Percentiles rank a stretch among this genome's conserved stretches.
Conservation (phyloP, 1,140 invertebrate genomes). For the Ostrea edulis region DNA sequence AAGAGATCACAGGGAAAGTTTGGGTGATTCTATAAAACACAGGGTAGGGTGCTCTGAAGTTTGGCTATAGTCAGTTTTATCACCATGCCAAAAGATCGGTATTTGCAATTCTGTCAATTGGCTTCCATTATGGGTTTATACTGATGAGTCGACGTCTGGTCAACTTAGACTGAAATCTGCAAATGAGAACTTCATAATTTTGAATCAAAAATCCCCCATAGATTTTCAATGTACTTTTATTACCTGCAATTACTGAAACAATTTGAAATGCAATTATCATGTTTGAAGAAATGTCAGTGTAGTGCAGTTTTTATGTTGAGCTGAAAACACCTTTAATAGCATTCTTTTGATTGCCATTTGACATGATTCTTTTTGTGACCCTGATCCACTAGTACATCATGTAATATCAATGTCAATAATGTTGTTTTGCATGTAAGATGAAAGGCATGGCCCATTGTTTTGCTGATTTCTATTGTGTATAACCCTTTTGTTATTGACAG, state of each 20-base stretch:
- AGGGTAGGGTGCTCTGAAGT: neutral
- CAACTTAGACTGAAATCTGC: neutral
- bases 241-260: neutral
- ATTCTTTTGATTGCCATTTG: neutral
- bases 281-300: neutral
- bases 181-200: neutral
- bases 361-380: conserved; percentile 4
- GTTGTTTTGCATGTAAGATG: conserved; percentile 26
- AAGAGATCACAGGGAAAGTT: neutral
- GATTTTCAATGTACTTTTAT: neutral
- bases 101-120: neutral
- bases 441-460: conserved; percentile 11
- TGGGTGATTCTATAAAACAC: conserved; percentile 32
- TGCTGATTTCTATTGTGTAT: conserved; percentile 24
- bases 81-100: neutral
- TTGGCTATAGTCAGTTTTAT: neutral
- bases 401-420: conserved; percentile 14
- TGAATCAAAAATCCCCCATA: neutral
- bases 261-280: neutral
- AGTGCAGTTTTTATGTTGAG: neutral
- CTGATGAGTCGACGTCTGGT: too few relatives aligned
- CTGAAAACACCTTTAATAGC: neutral
- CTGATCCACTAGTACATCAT: neutral
- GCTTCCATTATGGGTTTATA: neutral
- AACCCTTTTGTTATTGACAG: conserved; percentile 37